Conservation (phyloP, 2,888 invertebrate species). For the Spisula subtruncata region DNA sequence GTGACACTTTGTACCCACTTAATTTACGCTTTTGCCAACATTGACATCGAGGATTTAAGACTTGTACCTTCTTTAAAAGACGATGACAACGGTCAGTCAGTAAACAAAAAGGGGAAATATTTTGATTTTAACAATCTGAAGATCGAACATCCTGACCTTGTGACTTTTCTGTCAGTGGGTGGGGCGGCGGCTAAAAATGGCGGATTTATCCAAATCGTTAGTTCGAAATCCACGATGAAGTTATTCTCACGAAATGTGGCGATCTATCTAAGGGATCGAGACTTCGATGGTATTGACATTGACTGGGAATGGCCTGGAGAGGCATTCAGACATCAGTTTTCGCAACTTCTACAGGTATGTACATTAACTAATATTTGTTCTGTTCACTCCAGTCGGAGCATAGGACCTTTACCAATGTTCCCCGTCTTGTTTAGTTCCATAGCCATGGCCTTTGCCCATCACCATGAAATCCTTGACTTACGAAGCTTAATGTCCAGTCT, state of each 20-base stretch:
- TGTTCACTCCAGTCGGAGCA: neutral
- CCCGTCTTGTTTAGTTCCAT: no score
- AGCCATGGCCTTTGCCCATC: no score
- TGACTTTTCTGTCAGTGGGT: slow-evolving; percentile 83
- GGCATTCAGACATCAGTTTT: slow-evolving; percentile 68
- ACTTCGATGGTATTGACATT: slow-evolving; percentile 83
- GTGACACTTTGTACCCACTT: slow-evolving; percentile 98
- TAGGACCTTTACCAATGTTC: no score
- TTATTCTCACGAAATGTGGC: slow-evolving; percentile 76
- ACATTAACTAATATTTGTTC: no score
- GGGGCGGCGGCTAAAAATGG: slow-evolving; percentile 73
- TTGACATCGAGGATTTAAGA: slow-evolving; percentile 97
- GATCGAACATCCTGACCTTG: slow-evolving; percentile 74
- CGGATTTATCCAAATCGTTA: slow-evolving; percentile 72
- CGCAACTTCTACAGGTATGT: slow-evolving; percentile 74
- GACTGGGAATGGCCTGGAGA: slow-evolving; percentile 85
- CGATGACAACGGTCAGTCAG: slow-evolving; percentile 69
- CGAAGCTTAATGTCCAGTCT: no score
- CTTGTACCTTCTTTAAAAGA: slow-evolving; percentile 55
- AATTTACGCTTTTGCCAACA: slow-evolving; percentile 98
- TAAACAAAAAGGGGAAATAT: slow-evolving; percentile 67
- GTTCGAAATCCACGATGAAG: slow-evolving; percentile 70
- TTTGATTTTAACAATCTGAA: slow-evolving; percentile 80
- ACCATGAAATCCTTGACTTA: no score
- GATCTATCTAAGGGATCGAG: slow-evolving; percentile 76